Conservation (phyloP, 30 jellyfish, hydroid and myxozoan species). For the Aurelia sp. region DNA sequence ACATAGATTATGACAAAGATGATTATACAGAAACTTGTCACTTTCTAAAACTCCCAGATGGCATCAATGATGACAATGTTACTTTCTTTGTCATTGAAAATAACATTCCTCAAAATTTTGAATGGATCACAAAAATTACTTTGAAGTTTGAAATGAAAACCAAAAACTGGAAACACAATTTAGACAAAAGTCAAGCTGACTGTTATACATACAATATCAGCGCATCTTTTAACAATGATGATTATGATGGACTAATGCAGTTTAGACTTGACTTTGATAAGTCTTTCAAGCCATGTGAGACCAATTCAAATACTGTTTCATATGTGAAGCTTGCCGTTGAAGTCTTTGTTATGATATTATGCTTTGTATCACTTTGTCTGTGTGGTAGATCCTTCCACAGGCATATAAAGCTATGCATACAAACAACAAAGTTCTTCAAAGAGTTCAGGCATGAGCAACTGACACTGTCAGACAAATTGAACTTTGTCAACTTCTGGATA, state of each 20-base stretch:
- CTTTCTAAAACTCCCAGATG: slow-evolving; percentile 45
- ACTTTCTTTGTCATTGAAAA: slow-evolving; percentile 57
- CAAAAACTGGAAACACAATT: slow-evolving; percentile 47
- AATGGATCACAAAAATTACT: slow-evolving; percentile 46
- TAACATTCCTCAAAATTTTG: slow-evolving; percentile 54
- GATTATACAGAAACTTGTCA: slow-evolving; percentile 24
- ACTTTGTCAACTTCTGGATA: slow-evolving; percentile 92
- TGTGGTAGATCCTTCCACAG: slow-evolving; percentile 64
- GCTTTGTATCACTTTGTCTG: slow-evolving; percentile 46
- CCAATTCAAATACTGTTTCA: slow-evolving; percentile 4
- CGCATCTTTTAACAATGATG: slow-evolving; percentile 56
- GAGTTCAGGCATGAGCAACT: slow-evolving; percentile 92
- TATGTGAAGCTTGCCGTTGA: slow-evolving; percentile 53
- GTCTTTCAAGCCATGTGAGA: slow-evolving; percentile 49
- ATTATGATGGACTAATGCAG: slow-evolving; percentile 65
- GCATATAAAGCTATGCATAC: slow-evolving; percentile 67
- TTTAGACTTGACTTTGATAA: slow-evolving; percentile 36
- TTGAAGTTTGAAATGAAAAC: slow-evolving; percentile 57
- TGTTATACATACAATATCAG: slow-evolving; percentile 69
- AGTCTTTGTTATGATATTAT: slow-evolving; percentile 44
- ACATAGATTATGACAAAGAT: slow-evolving; percentile 47
- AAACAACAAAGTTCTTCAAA: slow-evolving; percentile 72
- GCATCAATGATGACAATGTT: slow-evolving; percentile 3
- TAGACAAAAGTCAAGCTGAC: slow-evolving; percentile 73
- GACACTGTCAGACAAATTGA: slow-evolving; percentile 85